Base-by-base conservation (phyloP, 2,888 invertebrate genomes). In the Eristalinus sepulchralis region DNA sequence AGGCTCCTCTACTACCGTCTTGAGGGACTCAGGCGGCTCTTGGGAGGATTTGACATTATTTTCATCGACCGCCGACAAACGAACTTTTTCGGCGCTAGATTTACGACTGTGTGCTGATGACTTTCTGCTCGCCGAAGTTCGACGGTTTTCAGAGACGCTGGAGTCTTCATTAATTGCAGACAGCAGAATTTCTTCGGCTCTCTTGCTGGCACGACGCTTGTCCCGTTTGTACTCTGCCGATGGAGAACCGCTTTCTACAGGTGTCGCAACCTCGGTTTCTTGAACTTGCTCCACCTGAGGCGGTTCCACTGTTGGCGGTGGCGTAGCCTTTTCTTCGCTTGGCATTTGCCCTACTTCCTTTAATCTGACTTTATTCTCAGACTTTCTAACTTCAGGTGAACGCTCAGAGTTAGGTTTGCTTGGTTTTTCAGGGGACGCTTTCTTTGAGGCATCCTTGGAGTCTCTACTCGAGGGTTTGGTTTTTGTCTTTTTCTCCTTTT, bases 101-200 rank as follows among this genome's bases (percentile, higher is more conserved):
- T 73, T 88, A 4, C 86, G 88, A 57, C 67, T 80, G n/a, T 87
- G 88, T 88, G 75, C 89, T 71, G 89, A 88, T 33, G 90, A 81
- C 13, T 75, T 70, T 17, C 71, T 84, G 13, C 81, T 71, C 3
- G 55, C 75, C 0, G 84, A 76, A 13, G 81, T 72, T 17, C 67
- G 76, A 1, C 77, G 73, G n/a, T 63, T 82, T 22, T 72, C 81
- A 5, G 57, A 20, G 0, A 11, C 10, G 20, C 24, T 84, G 13
- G 22, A 13, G 17, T 83, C 75, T n/a, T 86, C 86, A n/a, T 62
- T 53, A 31, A 62, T 67, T 3, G 75, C 67, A 4, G 70, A 1
- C 0, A 83, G 27, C 5, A 79, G 57, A 2, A 78, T 82, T 53
- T 78, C 83, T 6, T 79, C 78, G 6, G 78, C 70, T 22, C 57